Conservation (phyloP, 2,888 invertebrate genomes). For the Magallana nippona region DNA sequence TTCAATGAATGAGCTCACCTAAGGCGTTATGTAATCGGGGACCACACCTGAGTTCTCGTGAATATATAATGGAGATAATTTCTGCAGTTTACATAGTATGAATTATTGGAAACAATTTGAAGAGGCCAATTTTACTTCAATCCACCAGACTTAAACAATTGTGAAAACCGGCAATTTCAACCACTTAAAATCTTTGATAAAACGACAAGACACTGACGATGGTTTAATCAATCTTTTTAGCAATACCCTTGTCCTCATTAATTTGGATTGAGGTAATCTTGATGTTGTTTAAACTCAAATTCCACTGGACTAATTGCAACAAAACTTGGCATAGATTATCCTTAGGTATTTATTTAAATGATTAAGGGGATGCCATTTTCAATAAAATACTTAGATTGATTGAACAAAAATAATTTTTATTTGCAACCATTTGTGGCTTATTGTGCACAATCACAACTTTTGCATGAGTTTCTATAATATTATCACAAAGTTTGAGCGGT, state of each 20-base stretch:
- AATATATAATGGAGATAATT: slow-evolving; percentile 17
- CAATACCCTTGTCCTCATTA: neutral
- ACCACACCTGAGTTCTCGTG: slow-evolving; percentile 21
- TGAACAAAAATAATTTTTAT: too few relatives aligned
- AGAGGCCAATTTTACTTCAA: slow-evolving; percentile 30
- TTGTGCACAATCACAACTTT: too few relatives aligned
- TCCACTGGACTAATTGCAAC: too few relatives aligned
- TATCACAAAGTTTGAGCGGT: too few relatives aligned
- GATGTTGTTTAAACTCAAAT: neutral
- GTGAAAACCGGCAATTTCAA: neutral
- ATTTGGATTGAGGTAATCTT: neutral
- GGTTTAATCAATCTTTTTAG: neutral
- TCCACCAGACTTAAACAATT: slow-evolving; percentile 10
- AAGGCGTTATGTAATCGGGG: slow-evolving; percentile 13
- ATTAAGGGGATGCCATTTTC: too few relatives aligned
- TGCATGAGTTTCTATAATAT: too few relatives aligned
- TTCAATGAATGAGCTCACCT: slow-evolving; percentile 22
- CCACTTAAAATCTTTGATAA: slow-evolving; percentile 11
- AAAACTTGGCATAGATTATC: too few relatives aligned
- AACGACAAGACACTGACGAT: neutral
- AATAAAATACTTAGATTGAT: too few relatives aligned
- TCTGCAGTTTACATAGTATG: slow-evolving; percentile 23
- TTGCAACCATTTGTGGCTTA: too few relatives aligned
- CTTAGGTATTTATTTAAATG: too few relatives aligned
- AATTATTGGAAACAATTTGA: slow-evolving; percentile 23